A percentile compares a stretch with the other conserved stretches of the same genome.
Evolutionary conservation across 2,888 invertebrate genomes (phyloP).

Genomic region (Torymus auratus): DNA sequence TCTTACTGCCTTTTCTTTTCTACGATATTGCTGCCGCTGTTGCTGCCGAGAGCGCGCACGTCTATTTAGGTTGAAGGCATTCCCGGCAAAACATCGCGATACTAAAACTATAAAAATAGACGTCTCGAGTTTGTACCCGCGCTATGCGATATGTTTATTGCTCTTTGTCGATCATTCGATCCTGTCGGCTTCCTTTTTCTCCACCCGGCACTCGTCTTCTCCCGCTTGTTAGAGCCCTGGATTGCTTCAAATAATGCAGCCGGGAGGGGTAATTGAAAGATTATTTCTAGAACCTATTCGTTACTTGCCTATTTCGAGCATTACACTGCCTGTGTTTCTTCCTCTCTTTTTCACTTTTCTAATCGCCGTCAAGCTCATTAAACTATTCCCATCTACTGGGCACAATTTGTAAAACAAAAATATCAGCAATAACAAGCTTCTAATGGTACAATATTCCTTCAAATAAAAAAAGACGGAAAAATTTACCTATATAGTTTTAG

Average conservation of each 20-base stretch:
- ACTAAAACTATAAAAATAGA: conserved; percentile 51
- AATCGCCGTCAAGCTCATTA: too few species aligned
- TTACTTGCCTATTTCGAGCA: too few species aligned
- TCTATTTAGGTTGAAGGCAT: conserved; percentile 42
- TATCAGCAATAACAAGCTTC: too few species aligned
- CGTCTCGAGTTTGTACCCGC: not conserved
- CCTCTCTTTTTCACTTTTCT: too few species aligned
- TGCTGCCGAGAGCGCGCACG: not conserved
- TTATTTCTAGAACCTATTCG: conserved; percentile 33
- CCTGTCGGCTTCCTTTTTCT: not conserved
- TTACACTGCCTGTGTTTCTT: too few species aligned
- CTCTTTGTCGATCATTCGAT: conserved; percentile 61
- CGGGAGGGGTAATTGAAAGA: conserved; percentile 16
- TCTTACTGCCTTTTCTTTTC: conserved; percentile 48
- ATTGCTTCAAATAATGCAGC: conserved; percentile 2
- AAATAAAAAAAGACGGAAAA: too few species aligned
- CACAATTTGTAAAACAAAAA: not conserved
- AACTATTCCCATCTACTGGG: not conserved
- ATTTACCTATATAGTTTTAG: too few species aligned
- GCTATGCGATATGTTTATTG: conserved; percentile 56
- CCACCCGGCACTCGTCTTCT: conserved; percentile 1
- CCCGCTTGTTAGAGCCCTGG: not conserved
- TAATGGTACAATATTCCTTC: too few species aligned
- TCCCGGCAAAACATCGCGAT: conserved; percentile 51
- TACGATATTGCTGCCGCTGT: conserved; percentile 5